Base-by-base conservation (phyloP, 2,797 vertebrate genomes). In the Aulostomus chinensis region DNA sequence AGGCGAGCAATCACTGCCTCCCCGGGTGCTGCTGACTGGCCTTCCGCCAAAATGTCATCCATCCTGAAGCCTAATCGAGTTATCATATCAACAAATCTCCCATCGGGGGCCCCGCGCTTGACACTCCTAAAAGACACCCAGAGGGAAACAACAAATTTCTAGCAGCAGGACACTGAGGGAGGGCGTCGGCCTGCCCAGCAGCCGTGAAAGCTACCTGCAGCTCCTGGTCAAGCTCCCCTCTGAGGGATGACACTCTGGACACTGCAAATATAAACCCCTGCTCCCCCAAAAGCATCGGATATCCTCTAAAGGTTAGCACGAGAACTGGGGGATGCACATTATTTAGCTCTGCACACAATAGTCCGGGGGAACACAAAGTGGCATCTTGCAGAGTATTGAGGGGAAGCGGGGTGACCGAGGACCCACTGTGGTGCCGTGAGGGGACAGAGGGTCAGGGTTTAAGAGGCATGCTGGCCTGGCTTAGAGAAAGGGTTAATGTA, bases 1-100 rank as follows among this genome's bases (percentile, higher is more conserved):
- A 90, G 79, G 69, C 85, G 78, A 77, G 20, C 24, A 84, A 74
- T 64, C 85, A 85, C 53, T 48, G 66, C 48, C 81, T 86, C 83
- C 81, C 78, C 55, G 72, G 80, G 81, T 63, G 74, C 68, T 35
- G 50, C 57, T 81, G 75, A 76, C 81, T 83, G 77, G 79, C 81
- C 54, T 52, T 68, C 70, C 58, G 60, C 83, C 83, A 86, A 78
- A 71, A 57, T 69, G 83, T 87, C 81, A 88, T 89, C 90, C 71
- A 84, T 90, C 85, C 88, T 55, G 35, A 9, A 83, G 76, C 78
- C 73, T 91, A 92, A 93, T 91, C 85, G 47, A 92, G 91, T 92
- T 93, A 92, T 93, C 85, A 88, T 91, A 91, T 91, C 86, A 89
- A 90, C 90, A 91, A 91, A 88, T 89, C 88, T 90, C 84, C 58